Percentiles rank a stretch among this genome's conserved stretches.
These are phyloP conservation scores for Atlantisia rogersi DNA, from an alignment of 2,113 vertebrate species.

Conservation along the genomic window DNA sequence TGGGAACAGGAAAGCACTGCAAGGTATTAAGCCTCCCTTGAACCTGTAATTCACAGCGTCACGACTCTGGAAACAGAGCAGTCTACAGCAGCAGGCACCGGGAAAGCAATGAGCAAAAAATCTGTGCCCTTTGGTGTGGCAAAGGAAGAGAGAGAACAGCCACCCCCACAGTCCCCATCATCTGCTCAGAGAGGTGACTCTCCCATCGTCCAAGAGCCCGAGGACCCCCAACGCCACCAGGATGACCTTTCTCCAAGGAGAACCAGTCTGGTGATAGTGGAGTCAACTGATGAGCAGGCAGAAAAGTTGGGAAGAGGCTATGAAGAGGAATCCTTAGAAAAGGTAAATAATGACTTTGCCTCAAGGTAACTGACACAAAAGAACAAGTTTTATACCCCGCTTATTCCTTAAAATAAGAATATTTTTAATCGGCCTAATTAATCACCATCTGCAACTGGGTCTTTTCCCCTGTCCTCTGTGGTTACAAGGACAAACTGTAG, in stretches of 20 bases:
- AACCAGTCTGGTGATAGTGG: slow-evolving; percentile 74
- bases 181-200: slow-evolving; percentile 73
- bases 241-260: slow-evolving; percentile 61
- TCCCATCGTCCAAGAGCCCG: slow-evolving; percentile 78
- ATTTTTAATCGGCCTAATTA: background rate
- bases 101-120: background rate
- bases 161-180: background rate
- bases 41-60: slow-evolving; percentile 58
- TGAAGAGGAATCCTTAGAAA: slow-evolving; percentile 83
- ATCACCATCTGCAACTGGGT: background rate
- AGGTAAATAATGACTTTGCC: slow-evolving; percentile 75
- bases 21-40: background rate
- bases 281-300: slow-evolving; percentile 79
- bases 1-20: background rate
- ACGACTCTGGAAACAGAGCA: slow-evolving; percentile 48
- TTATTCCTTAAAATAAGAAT: background rate
- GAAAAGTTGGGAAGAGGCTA: slow-evolving; percentile 69
- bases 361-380: background rate
- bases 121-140: background rate
- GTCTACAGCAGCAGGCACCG: background rate
- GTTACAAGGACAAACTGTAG: background rate
- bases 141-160: slow-evolving; percentile 62
- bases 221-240: slow-evolving; percentile 37
- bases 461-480: background rate
- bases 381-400: fast-evolving